Evolutionary conservation across 2,113 vertebrate species (phyloP), one percentile per base, ranked within the genome.

Genomic region (Axis porcinus): DNA sequence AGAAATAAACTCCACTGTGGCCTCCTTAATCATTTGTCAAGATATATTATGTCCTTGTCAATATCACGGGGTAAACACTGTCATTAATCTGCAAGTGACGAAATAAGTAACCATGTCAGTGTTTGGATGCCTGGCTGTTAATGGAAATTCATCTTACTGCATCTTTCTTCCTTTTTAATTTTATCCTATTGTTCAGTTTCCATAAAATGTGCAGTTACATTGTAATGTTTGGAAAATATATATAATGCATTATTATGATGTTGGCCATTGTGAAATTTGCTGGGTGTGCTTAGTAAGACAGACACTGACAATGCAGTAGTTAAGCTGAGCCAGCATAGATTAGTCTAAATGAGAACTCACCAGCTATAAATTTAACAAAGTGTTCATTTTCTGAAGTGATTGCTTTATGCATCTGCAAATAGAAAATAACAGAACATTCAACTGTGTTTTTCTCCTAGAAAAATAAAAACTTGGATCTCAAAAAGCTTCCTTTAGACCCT

Each of bases 331-430:
- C 96, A 99, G 98, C 98, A 98, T 89, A 98, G 98, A 99, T 98
- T 98, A 98, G 54, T 96, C 93, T 98, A 98, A 99, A 99, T 98
- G 98, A 98, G 98, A 98, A 97, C 96, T 98, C 79, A 97, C 55
- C 67, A 92, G 95, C 98, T 98, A 98, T 98, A 99, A 98, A 99
- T 99, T 99, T 98, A 97, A 98, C 97, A 97, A 97, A 98, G 94
- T 93, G 95, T 98, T 99, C 98, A 98, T 99, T 99, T 99, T 98
- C 98, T 98, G 96, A 98, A 99, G 97, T 94, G 97, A 98, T 96
- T 98, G 96, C 88, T 99, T 99, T 99, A 98, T 98, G 98, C 96
- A 96, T 98, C 92, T 98, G 97, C 95, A 99, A 99, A 99, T 98
- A 92, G 97, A 97, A 98, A 98, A 97, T 98, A 98, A 97, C 95